phyloP scores from a whole-genome alignment of 2,113 vertebrate species.

The Agapornis roseicollis region DNA sequence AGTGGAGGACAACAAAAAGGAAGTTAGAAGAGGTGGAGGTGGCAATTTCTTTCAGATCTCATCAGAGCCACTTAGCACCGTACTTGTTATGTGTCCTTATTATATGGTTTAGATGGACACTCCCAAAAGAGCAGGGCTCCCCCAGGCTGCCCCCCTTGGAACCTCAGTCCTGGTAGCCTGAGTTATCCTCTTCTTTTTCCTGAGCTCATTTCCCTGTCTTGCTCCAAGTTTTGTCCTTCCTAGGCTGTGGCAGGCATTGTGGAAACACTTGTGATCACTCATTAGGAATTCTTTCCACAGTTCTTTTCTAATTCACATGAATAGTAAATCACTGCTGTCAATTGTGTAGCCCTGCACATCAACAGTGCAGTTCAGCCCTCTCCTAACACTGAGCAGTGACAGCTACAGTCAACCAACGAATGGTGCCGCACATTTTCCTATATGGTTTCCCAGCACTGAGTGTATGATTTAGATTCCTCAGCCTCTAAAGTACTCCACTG shows the following conservation, averaged over 20 bases:
- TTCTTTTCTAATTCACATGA: background rate
- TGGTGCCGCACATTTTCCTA: slow-evolving; percentile 38
- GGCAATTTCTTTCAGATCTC: background rate
- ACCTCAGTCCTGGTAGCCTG: background rate
- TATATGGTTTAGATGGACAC: background rate
- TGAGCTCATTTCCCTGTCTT: background rate
- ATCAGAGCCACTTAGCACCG: background rate
- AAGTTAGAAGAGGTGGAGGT: background rate
- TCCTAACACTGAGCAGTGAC: background rate
- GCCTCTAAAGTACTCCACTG: slow-evolving; percentile 52
- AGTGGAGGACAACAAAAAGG: background rate
- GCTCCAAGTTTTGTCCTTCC: background rate
- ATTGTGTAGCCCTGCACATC: background rate
- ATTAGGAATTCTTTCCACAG: slow-evolving; percentile 33
- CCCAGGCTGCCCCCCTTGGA: background rate
- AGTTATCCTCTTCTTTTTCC: background rate
- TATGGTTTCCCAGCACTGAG: slow-evolving; percentile 17
- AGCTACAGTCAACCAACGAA: slow-evolving; percentile 23
- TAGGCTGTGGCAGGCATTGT: background rate
- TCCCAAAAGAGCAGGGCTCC: background rate
- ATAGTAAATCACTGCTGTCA: background rate
- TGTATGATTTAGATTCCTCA: slow-evolving; percentile 50
- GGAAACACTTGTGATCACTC: background rate
- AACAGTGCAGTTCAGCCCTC: background rate
- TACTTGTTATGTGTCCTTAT: background rate